A percentile compares a stretch with the other conserved stretches of the same genome.
Evolutionary conservation across 2,113 vertebrate species (phyloP).

Genomic region (Archilochus colubris): DNA sequence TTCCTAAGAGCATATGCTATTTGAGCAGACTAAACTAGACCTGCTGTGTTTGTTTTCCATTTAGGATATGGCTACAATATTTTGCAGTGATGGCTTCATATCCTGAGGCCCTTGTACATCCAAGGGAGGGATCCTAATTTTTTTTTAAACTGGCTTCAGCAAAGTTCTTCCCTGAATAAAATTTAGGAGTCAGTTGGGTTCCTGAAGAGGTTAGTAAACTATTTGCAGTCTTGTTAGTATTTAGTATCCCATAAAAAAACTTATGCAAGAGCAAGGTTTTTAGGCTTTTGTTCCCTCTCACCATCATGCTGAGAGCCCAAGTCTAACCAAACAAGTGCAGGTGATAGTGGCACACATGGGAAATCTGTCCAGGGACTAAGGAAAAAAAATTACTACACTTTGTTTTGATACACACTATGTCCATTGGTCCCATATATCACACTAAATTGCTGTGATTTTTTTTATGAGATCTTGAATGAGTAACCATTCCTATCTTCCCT

Average conservation of each 20-base stretch:
- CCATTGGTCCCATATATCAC: neutral
- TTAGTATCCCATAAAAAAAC: neutral
- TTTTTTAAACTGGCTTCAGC: neutral
- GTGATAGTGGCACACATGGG: accelerated
- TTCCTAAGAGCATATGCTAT: neutral
- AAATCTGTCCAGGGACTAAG: neutral
- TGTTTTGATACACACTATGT: neutral
- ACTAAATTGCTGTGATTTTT: accelerated
- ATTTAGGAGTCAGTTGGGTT: neutral
- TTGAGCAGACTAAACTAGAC: neutral
- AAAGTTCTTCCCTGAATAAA: neutral
- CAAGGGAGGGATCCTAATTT: neutral
- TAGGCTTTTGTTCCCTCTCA: neutral
- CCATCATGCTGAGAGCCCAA: neutral
- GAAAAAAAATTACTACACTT: neutral
- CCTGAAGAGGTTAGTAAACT: neutral
- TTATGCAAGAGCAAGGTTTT: neutral
- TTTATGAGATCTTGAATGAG: neutral
- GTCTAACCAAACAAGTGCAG: neutral
- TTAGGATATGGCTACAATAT: neutral
- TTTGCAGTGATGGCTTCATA: neutral
- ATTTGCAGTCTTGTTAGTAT: neutral
- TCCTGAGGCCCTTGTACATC: neutral
- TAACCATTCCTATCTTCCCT: neutral
- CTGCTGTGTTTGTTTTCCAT: neutral